A percentile compares a stretch with the other conserved stretches of the same genome.
Evolutionary conservation across 2,113 vertebrate genomes (phyloP).

Genomic region (Dipodomys ordii): DNA sequence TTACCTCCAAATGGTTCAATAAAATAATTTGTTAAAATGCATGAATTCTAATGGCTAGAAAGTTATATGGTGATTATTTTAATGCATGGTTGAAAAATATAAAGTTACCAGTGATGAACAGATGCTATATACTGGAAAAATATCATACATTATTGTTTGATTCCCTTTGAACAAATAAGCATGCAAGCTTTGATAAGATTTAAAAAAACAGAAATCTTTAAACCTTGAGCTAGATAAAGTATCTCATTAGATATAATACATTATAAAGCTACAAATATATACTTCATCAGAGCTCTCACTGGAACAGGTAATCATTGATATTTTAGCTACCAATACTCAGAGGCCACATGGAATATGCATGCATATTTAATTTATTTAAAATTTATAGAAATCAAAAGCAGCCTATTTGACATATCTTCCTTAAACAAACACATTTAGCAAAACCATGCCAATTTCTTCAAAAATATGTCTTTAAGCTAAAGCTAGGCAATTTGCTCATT

Average conservation of each 20-base stretch:
- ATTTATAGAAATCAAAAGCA: slow-evolving; percentile 55
- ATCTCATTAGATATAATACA: slow-evolving; percentile 27
- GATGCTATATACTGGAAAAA: not conserved
- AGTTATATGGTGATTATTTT: slow-evolving; percentile 42
- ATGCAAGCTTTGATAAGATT: slow-evolving; percentile 8
- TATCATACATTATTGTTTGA: slow-evolving; percentile 30
- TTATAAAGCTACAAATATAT: not conserved
- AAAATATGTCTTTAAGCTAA: not conserved
- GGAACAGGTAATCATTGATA: slow-evolving; percentile 34
- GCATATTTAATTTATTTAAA: slow-evolving; percentile 56
- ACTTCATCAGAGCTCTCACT: slow-evolving; percentile 32
- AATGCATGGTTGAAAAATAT: slow-evolving; percentile 44
- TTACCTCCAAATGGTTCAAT: no score
- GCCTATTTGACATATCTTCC: slow-evolving; percentile 46
- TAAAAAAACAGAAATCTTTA: slow-evolving; percentile 1
- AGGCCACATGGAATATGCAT: slow-evolving; percentile 22
- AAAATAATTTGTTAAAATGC: slow-evolving; percentile 49
- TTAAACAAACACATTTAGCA: slow-evolving; percentile 45
- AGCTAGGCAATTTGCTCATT: not conserved
- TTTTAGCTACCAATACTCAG: slow-evolving; percentile 49
- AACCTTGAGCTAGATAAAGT: slow-evolving; percentile 17
- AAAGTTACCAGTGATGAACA: slow-evolving; percentile 9
- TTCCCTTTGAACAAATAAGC: slow-evolving; percentile 40
- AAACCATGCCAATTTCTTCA: slow-evolving; percentile 7
- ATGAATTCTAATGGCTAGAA: not conserved